These are phyloP conservation scores for Anguilla rostrata DNA, from an alignment of 2,113 vertebrate genomes.

Conservation along the genomic window DNA sequence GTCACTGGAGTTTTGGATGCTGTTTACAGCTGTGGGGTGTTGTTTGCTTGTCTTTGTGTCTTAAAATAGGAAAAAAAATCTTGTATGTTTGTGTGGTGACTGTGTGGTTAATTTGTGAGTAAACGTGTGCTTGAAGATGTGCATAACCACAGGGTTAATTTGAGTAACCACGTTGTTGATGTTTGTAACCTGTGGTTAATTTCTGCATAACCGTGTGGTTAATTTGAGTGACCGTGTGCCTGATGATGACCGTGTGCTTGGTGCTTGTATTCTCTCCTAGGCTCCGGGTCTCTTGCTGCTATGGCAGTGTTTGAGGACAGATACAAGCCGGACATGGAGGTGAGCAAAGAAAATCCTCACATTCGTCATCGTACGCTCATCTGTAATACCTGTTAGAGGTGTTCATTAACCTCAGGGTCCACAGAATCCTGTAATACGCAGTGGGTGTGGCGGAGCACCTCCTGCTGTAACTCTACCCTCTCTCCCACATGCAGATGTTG, in stretches of 20 bases:
- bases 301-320: slow-evolving; percentile 98
- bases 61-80: no score
- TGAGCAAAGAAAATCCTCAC: slow-evolving; percentile 49
- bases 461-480: neutral
- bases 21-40: neutral
- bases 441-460: no score
- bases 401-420: no score
- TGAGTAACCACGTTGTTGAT: no score
- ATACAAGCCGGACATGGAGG: slow-evolving; percentile 90
- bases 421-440: no score
- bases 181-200: no score
- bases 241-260: neutral
- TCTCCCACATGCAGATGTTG: neutral
- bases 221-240: slow-evolving; percentile 18
- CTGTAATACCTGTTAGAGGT: no score
- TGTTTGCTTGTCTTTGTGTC: no score
- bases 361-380: no score
- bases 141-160: no score
- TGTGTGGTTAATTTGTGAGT: neutral
- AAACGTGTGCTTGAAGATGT: neutral
- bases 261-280: slow-evolving; percentile 55
- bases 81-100: no score
- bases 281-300: slow-evolving; percentile 92
- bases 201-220: slow-evolving; percentile 44
- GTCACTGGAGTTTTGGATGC: neutral